Conservation (phyloP, 2,797 vertebrate species). For the Pelochelys cantorii region DNA sequence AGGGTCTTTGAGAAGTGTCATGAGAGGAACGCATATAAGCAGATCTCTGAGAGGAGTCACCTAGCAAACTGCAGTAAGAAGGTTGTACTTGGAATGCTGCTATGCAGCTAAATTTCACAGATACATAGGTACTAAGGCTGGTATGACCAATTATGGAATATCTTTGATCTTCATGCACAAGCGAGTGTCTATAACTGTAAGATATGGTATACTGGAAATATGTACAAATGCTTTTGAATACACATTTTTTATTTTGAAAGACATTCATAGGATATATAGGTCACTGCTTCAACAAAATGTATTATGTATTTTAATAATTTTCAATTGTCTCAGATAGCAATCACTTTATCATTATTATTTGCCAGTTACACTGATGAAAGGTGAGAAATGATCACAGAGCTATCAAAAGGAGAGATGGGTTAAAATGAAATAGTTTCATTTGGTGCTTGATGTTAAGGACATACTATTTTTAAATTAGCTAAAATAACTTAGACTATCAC, state of each 20-base stretch:
- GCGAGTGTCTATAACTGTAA: not conserved
- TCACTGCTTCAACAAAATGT: constrained; percentile 53
- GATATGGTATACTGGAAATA: not conserved
- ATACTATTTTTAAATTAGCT: constrained; percentile 75
- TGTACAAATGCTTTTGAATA: constrained; percentile 17
- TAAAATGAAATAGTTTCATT: constrained; percentile 73
- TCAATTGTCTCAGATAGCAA: constrained; percentile 68
- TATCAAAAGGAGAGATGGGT: constrained; percentile 54
- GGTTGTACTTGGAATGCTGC: not conserved
- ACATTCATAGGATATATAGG: constrained; percentile 37
- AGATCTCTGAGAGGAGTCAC: not conserved
- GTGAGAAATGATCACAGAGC: constrained; percentile 73
- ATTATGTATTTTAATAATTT: constrained; percentile 59
- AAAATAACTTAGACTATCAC: constrained; percentile 71
- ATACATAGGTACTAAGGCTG: not conserved
- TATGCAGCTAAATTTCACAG: not conserved
- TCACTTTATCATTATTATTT: constrained; percentile 78
- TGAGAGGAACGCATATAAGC: not conserved
- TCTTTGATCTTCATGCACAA: not conserved
- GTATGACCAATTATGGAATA: constrained; percentile 1
- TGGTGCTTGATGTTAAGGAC: constrained; percentile 71
- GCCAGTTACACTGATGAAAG: constrained; percentile 78
- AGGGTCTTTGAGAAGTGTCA: constrained; percentile 18
- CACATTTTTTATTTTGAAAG: constrained; percentile 57
- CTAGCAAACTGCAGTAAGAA: not conserved